Conservation (phyloP, 2,113 vertebrate species). For the Dipodomys merriami region DNA sequence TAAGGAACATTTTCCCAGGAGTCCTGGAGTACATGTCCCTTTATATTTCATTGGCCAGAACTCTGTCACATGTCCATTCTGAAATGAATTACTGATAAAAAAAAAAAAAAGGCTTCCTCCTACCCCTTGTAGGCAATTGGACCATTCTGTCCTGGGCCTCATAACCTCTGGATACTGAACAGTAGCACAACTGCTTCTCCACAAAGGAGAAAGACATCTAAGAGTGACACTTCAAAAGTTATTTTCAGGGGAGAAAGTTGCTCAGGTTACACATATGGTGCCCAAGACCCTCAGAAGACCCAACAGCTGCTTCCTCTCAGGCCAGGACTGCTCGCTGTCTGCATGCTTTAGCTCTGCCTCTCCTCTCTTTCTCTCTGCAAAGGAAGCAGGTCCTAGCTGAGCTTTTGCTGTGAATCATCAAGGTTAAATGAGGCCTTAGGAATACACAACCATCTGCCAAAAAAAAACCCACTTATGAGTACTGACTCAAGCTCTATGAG, state of each 20-base stretch:
- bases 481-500: constrained; percentile 8
- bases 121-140: no score
- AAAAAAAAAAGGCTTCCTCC: neutral
- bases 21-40: neutral
- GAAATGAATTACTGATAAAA: neutral
- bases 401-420: constrained; percentile 20
- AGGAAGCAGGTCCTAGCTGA: neutral
- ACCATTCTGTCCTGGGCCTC: rapidly evolving
- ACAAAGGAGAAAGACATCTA: neutral
- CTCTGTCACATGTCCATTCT: neutral
- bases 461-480: neutral
- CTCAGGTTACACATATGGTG: neutral
- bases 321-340: neutral
- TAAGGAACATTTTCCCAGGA: neutral
- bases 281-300: neutral
- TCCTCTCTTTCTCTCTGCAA: neutral
- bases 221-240: neutral
- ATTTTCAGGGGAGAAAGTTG: neutral
- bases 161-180: neutral
- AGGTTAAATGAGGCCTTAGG: constrained; percentile 9
- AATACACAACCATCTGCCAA: neutral
- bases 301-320: neutral
- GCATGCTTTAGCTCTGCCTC: neutral
- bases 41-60: neutral
- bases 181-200: neutral